Base-by-base conservation (phyloP, 2,113 vertebrate genomes). In the Eulemur rufifrons region DNA sequence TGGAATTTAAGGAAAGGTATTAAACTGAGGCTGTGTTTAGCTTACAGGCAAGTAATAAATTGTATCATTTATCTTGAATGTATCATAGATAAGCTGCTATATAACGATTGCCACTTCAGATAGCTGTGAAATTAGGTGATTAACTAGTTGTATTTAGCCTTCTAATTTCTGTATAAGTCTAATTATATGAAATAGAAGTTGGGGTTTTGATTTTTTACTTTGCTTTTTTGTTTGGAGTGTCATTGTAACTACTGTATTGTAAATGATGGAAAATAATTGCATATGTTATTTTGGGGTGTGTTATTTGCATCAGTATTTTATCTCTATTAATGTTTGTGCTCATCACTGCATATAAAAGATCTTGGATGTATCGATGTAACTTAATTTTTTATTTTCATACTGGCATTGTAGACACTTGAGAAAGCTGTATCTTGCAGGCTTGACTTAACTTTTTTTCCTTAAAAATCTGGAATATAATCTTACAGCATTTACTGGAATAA, bases 31-130 rank as follows among this genome's bases (percentile, higher is more conserved):
- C 99, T 99, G 99, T 99, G 99, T 99, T 99, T 99, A 99, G 99
- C 99, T 99, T 99, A 99, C 99, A 99, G 99, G 99, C 99, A 99
- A 99, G 99, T 99, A 99, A 99, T 99, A 99, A 99, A 99, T 99
- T 98, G 99, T 99, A 99, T 99, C 99, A 99, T 99, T 99, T 99
- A 99, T 99, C 99, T 99, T 99, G 99, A 99, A 99, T 99, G 99
- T 99, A 99, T 99, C 99, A 99, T 99, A 99, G 99, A 99, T 99
- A 99, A 99, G 99, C 99, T 99, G 99, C 99, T 99, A 99, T 99
- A 99, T 99, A 99, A 99, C 98, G 99, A 99, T 99, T 99, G 99
- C 99, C 99, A 99, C 99, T 99, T 99, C 99, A 98, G 98, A 99
- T 99, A 99, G 99, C 99, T 99, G 99, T 99, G 99, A 99, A 99